These are phyloP conservation scores for Phyllotreta striolata DNA, from an alignment of 2,888 invertebrate genomes.

Conservation along the genomic window DNA sequence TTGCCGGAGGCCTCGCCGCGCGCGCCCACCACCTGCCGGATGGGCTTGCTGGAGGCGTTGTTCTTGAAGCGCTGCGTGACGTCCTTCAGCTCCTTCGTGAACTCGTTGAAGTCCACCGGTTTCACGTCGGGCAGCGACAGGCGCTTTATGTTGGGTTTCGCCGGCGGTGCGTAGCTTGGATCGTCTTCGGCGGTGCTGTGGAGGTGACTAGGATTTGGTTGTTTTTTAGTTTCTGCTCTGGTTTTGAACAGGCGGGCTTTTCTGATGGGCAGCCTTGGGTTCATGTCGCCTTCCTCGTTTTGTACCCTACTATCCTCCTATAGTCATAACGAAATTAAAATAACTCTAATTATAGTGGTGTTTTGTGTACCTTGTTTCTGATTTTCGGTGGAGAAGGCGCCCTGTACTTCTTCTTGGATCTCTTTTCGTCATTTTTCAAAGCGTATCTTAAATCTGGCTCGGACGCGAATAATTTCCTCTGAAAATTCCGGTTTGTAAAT, in stretches of 20 bases:
- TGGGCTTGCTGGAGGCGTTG: slow-evolving; percentile 63
- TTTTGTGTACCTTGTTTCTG: slow-evolving; percentile 5
- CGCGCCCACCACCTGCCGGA: slow-evolving; percentile 58
- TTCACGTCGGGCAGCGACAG: slow-evolving; percentile 58
- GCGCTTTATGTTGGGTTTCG: slow-evolving; percentile 57
- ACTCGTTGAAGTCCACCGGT: slow-evolving; percentile 63
- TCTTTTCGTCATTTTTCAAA: slow-evolving; percentile 54
- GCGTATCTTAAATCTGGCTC: slow-evolving; percentile 72
- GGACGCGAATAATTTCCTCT: slow-evolving; percentile 73
- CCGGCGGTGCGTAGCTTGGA: background rate
- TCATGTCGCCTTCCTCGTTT: slow-evolving; percentile 40
- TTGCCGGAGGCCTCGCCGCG: slow-evolving; percentile 68
- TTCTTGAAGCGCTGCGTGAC: slow-evolving; percentile 55
- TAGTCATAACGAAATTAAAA: slow-evolving; percentile 11
- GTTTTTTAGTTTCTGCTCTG: slow-evolving; percentile 71
- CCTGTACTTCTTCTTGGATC: slow-evolving; percentile 78
- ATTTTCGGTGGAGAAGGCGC: slow-evolving; percentile 71
- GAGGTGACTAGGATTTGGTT: slow-evolving; percentile 56
- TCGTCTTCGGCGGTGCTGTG: slow-evolving; percentile 40
- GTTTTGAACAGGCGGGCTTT: slow-evolving; percentile 77
- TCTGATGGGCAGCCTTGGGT: slow-evolving; percentile 57
- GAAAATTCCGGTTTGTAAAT: slow-evolving; percentile 30
- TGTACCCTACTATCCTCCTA: background rate
- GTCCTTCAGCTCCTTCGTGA: slow-evolving; percentile 64
- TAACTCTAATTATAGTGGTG: slow-evolving; percentile 30